A percentile compares a stretch with the other conserved stretches of the same genome.
Conservation (phyloP, 2,797 vertebrate genomes). For the Sebastes hubbsi region DNA sequence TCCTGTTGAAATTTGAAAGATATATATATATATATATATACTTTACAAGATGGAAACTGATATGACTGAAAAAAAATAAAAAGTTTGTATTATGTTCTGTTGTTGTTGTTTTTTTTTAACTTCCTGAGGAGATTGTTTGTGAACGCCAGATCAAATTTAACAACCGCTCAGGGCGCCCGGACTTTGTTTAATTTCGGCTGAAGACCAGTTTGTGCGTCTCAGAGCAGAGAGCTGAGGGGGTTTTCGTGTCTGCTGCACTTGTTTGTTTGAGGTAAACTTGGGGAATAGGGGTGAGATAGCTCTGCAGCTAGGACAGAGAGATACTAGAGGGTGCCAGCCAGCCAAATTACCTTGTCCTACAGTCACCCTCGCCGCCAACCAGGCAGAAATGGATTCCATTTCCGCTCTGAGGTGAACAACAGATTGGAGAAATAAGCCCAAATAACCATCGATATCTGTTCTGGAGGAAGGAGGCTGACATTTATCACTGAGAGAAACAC, state of each 20-base stretch:
- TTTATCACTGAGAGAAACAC: conserved; percentile 64
- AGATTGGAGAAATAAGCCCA: conserved; percentile 73
- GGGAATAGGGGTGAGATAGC: conserved; percentile 56
- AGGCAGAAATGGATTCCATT: conserved; percentile 74
- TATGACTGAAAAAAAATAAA: conserved; percentile 28
- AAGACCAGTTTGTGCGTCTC: conserved; percentile 30
- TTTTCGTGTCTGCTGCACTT: conserved; percentile 22
- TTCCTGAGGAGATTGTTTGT: conserved; percentile 22
- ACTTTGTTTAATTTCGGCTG: conserved; percentile 43
- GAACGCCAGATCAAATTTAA: conserved; percentile 30
- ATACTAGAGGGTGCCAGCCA: conserved; percentile 52
- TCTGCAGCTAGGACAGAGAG: conserved; percentile 57
- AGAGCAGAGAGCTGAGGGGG: background rate
- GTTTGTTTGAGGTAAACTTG: conserved; percentile 72
- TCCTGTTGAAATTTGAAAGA: conserved; percentile 17
- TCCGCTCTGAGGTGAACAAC: conserved; percentile 68
- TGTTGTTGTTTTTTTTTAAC: background rate
- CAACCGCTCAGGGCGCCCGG: background rate
- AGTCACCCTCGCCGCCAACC: conserved; percentile 57
- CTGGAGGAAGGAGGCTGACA: conserved; percentile 59
- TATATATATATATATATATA: background rate
- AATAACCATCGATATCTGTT: conserved; percentile 69
- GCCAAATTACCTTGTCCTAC: conserved; percentile 74
- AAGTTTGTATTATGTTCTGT: conserved; percentile 19
- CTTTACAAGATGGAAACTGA: conserved; percentile 36